phyloP scores from a whole-genome alignment of 2,113 vertebrate genomes.

The Shinisaurus crocodilurus region DNA sequence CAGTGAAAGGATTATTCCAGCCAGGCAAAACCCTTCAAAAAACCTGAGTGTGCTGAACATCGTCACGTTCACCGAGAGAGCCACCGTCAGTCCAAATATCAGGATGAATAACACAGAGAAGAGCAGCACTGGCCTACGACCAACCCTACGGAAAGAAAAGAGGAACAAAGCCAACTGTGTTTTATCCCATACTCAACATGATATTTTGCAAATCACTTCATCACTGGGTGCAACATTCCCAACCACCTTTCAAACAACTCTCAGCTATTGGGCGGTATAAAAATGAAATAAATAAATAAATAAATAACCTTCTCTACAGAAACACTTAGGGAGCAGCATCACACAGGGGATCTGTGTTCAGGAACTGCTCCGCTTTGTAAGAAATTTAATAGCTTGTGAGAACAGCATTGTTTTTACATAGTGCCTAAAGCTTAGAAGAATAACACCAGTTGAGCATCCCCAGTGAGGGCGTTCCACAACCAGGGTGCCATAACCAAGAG shows the following conservation, averaged over 20 bases:
- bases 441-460: not conserved
- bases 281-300: too few relatives aligned
- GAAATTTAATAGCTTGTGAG: not conserved
- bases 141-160: slow-evolving; percentile 81
- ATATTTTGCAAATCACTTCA: not conserved
- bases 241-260: not conserved
- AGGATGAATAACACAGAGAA: slow-evolving; percentile 92
- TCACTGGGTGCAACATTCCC: not conserved
- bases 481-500: not conserved
- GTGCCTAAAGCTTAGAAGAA: not conserved
- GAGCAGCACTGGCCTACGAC: slow-evolving; percentile 90
- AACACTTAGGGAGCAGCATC: not conserved
- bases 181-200: slow-evolving; percentile 31
- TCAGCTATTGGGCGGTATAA: too few relatives aligned
- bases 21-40: slow-evolving; percentile 97
- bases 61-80: slow-evolving; percentile 94
- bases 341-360: not conserved
- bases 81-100: slow-evolving; percentile 93
- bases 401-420: not conserved
- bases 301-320: not conserved
- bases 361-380: not conserved
- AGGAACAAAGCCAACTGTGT: slow-evolving; percentile 23
- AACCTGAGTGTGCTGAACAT: slow-evolving; percentile 99
- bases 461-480: not conserved
- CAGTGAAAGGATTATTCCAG: slow-evolving; percentile 92